Conservation (phyloP, 1,140 invertebrate genomes). For the Augochlora pura region DNA sequence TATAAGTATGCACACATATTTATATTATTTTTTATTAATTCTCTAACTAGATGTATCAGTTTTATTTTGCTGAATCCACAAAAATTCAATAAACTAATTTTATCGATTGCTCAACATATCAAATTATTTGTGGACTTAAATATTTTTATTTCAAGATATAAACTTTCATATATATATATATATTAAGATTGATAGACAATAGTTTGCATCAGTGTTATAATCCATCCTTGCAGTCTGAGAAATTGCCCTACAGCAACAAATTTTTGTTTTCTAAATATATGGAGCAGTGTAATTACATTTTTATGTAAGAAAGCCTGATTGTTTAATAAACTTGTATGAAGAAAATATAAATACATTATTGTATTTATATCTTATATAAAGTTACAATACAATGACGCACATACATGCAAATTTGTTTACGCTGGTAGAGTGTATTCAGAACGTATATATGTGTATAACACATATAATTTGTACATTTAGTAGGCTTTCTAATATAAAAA, state of each 20-base stretch:
- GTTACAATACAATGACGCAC: constrained; percentile 32
- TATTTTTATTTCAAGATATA: constrained; percentile 31
- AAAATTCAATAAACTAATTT: constrained; percentile 32
- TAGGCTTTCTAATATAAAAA: constrained; percentile 65
- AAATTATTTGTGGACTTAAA: constrained; percentile 42
- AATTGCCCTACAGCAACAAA: constrained; percentile 43
- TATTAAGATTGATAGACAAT: constrained; percentile 38
- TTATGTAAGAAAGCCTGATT: constrained; percentile 63
- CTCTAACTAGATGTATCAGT: constrained; percentile 44
- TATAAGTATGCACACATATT: constrained; percentile 61
- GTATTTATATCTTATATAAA: constrained; percentile 47
- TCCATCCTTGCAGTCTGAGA: constrained; percentile 57
- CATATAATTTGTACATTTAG: constrained; percentile 54
- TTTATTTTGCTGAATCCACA: constrained; percentile 42
- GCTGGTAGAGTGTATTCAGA: constrained; percentile 39
- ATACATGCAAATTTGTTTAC: constrained; percentile 24
- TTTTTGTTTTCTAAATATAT: constrained; percentile 54
- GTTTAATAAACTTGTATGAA: constrained; percentile 37
- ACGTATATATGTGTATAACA: constrained; percentile 28
- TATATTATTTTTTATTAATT: constrained; percentile 58
- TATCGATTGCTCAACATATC: neutral
- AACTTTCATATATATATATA: constrained; percentile 25
- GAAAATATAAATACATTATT: constrained; percentile 40
- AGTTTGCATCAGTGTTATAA: constrained; percentile 43
- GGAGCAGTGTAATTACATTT: constrained; percentile 58